Percentiles rank a stretch among this genome's conserved stretches.
These are phyloP conservation scores for Polydrusus tereticollis DNA, from an alignment of 2,888 invertebrate species.

Conservation along the genomic window DNA sequence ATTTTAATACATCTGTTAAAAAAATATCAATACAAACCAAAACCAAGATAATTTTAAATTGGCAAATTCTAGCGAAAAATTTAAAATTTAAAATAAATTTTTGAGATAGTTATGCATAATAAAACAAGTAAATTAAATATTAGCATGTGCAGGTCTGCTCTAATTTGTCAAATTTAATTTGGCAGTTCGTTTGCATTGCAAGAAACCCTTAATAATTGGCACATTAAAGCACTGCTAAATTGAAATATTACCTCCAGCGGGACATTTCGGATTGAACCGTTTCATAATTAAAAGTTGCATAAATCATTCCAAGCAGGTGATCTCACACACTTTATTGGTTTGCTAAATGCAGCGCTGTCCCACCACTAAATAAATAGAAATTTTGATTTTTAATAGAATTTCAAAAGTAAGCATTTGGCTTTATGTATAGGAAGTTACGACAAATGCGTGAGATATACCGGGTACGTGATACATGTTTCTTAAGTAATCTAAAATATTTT, in stretches of 20 bases:
- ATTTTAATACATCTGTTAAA: no score
- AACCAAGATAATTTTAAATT: no score
- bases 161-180: neutral
- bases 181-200: neutral
- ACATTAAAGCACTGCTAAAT: neutral
- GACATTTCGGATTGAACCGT: neutral
- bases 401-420: no score
- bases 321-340: neutral
- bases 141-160: neutral
- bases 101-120: neutral
- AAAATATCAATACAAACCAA: no score
- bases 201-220: neutral
- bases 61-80: no score
- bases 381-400: no score
- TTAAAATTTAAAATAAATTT: no score
- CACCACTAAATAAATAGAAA: no score
- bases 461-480: no score
- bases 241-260: neutral
- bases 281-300: neutral
- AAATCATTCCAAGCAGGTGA: neutral
- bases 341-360: neutral
- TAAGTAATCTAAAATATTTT: no score
- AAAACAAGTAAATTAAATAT: neutral
- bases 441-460: no score
- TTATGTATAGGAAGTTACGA: no score